Percentiles rank a stretch among this genome's conserved stretches.
Evolutionary conservation across 2,888 invertebrate species (phyloP).

Genomic region (Ligdia adustata): DNA sequence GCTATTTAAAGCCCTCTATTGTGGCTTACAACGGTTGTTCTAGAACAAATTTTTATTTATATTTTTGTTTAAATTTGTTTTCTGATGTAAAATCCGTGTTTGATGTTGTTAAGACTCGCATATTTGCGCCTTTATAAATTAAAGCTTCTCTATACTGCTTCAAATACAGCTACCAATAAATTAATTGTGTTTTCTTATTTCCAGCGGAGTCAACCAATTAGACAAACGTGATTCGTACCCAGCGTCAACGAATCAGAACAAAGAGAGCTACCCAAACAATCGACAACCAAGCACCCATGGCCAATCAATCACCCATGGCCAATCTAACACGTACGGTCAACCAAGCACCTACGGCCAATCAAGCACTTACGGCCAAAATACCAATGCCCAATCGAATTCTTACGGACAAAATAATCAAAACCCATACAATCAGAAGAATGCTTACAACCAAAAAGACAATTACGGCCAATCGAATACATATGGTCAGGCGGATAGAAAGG

Average conservation of each 20-base stretch:
- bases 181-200: conserved; percentile 29
- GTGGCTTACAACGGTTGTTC: too few species aligned
- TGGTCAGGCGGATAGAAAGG: conserved; percentile 21
- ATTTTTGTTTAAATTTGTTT: too few species aligned
- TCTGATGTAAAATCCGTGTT: too few species aligned
- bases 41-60: too few species aligned
- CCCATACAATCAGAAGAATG: conserved; percentile 6
- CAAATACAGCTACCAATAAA: too few species aligned
- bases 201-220: conserved; percentile 58
- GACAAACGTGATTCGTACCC: conserved; percentile 47
- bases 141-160: too few species aligned
- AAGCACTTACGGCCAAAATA: conserved; percentile 30
- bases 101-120: too few species aligned
- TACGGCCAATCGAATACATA: conserved; percentile 36
- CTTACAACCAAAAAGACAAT: conserved; percentile 33
- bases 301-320: conserved; percentile 31
- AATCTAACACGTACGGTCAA: conserved; percentile 25
- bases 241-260: conserved; percentile 36
- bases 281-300: conserved; percentile 40
- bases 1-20: too few species aligned
- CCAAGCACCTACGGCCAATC: conserved; percentile 29
- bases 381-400: background rate
- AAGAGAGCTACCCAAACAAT: conserved; percentile 41
- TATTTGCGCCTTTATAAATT: too few species aligned
- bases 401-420: conserved; percentile 20